phyloP scores from a whole-genome alignment of 2,113 vertebrate genomes.

The Ploceus nigricollis region DNA sequence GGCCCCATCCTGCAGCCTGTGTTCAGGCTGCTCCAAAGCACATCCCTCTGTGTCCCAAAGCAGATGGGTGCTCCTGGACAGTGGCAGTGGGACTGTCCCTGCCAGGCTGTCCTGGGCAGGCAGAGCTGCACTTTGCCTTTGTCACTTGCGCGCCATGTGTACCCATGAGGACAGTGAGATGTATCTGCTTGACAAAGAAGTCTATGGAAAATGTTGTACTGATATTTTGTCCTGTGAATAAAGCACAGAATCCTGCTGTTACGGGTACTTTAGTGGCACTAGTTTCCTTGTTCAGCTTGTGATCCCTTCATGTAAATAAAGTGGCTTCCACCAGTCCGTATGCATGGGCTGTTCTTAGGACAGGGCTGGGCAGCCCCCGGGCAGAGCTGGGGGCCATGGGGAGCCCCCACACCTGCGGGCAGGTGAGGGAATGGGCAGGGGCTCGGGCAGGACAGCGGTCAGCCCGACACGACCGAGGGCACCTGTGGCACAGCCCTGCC shows the following conservation, averaged over 20 bases:
- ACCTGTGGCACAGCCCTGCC: neutral
- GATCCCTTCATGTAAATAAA: conserved; percentile 68
- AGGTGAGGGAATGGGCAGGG: accelerated
- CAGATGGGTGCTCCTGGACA: neutral
- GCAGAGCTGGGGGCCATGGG: neutral
- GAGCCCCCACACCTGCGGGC: neutral
- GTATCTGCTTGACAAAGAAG: conserved; percentile 31
- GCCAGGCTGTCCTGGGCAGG: accelerated
- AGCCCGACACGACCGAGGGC: accelerated
- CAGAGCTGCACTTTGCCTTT: neutral
- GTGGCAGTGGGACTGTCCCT: neutral
- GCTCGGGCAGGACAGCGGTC: neutral
- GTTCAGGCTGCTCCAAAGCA: neutral
- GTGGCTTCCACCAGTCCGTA: conserved; percentile 44
- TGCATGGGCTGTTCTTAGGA: conserved; percentile 16
- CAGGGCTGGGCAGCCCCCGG: neutral
- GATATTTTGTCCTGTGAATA: conserved; percentile 66
- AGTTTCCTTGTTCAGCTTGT: conserved; percentile 67
- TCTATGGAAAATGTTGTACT: conserved; percentile 36
- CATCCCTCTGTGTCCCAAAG: neutral
- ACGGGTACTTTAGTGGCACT: conserved; percentile 71
- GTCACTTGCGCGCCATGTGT: neutral
- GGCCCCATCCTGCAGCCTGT: neutral
- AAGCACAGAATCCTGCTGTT: conserved; percentile 80
- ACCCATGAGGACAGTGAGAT: conserved; percentile 7